Evolutionary conservation across 1,140 invertebrate genomes (phyloP), one percentile per base, ranked within the genome.

Genomic region (Camponotus floridanus): DNA sequence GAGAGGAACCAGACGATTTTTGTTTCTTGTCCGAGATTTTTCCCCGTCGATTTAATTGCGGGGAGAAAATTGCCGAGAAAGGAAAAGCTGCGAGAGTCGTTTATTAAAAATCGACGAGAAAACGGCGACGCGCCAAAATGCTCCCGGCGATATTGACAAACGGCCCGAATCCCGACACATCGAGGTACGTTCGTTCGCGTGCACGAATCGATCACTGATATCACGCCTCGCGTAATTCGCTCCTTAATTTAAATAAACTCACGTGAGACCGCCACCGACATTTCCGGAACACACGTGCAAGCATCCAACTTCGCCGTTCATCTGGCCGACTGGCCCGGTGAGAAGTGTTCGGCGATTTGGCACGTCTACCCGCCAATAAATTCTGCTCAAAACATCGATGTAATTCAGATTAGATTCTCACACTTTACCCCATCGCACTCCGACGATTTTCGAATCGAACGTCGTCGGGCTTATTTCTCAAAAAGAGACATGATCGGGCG

Each of bases 1-100:
- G 70, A 57, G 55, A 74, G 55, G 57, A 73, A 83, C 65, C 62
- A 51, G 42, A 65, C 59, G 78, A 18, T 78, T 88, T 84, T 90
- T 90, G 76, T 90, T 21, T 88, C 48, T 76, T 62, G 68, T 45
- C 36, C 21, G 62, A 86, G 86, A 88, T 80, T 88, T 84, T 84
- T 76, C 68, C 15, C 83, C 70, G 45, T 55, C 55, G 88, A 88
- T 90, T 91, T 91, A 91, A 91, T 91, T 90, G 84, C 87, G 79
- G 65, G 57, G 68, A 87, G 78, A 89, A 65, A 85, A 86, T 87
- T 83, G 79, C 55, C 73, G 73, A 39, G 33, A 55, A 57, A 79
- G 76, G 80, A 78, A n/a, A 65, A 86, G 61, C 57, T 59, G 26
- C 31, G 73, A 51, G 42, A 71, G 42, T 59, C 86, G 68, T 86